Percentiles rank a stretch among this genome's conserved stretches.
Conservation (phyloP, 2,888 invertebrate species). For the Eilema sororculum region DNA sequence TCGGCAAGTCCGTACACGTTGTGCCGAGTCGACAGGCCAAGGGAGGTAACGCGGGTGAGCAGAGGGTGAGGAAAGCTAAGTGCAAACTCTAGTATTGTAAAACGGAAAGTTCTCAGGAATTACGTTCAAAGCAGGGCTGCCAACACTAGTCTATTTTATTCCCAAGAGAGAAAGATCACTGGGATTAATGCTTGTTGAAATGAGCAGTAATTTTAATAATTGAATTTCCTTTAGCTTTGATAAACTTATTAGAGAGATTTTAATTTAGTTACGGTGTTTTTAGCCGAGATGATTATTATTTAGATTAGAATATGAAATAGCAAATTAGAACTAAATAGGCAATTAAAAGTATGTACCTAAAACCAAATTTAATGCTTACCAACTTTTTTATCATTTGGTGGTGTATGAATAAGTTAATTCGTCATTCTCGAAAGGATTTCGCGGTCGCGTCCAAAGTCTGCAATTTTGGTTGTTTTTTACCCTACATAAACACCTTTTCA, state of each 20-base stretch:
- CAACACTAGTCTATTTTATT: constrained; percentile 27
- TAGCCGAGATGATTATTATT: background rate
- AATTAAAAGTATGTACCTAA: no score
- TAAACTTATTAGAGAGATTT: background rate
- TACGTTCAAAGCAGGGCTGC: constrained; percentile 34
- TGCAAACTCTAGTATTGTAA: constrained; percentile 67
- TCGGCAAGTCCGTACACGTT: constrained; percentile 36
- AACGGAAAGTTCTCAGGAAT: constrained; percentile 59
- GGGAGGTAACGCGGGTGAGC: constrained; percentile 23
- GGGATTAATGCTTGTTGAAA: constrained; percentile 16
- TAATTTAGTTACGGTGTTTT: background rate
- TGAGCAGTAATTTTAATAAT: constrained; percentile 30
- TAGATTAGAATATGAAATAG: background rate
- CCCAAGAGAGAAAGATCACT: constrained; percentile 23
- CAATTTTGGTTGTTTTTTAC: no score
- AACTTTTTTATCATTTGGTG: no score
- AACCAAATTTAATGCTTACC: no score
- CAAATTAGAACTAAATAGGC: no score
- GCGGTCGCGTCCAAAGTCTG: no score
- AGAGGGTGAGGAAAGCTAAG: constrained; percentile 54
- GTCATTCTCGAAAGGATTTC: no score
- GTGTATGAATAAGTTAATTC: no score
- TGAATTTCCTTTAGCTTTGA: constrained; percentile 16
- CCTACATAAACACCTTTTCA: no score
- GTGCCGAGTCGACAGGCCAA: constrained; percentile 28